phyloP scores from a whole-genome alignment of 2,113 vertebrate species.

The Phasianus colchicus region DNA sequence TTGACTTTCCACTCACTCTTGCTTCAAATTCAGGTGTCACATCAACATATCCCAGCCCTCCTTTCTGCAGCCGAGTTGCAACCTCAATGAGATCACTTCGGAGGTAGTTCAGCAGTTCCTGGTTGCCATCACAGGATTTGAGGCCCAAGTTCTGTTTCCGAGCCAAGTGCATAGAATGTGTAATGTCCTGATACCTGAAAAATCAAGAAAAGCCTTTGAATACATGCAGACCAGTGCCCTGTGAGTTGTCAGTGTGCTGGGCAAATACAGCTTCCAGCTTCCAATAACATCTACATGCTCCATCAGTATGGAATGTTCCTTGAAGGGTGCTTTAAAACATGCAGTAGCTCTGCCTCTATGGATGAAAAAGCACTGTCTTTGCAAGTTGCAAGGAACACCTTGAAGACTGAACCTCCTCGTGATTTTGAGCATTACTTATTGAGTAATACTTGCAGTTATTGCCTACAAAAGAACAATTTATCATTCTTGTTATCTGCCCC shows the following conservation, averaged over 20 bases:
- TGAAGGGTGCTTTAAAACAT: not conserved
- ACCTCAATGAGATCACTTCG: slow-evolving; percentile 95
- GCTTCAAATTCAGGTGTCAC: slow-evolving; percentile 89
- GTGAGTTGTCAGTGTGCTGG: not conserved
- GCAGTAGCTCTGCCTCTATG: not conserved
- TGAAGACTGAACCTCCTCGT: not conserved
- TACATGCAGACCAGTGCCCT: not conserved
- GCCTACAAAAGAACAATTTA: not conserved
- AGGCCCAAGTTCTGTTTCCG: slow-evolving; percentile 88
- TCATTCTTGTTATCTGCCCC: not conserved
- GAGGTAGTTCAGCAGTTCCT: slow-evolving; percentile 91
- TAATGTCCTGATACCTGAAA: slow-evolving; percentile 91
- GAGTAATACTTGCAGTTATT: not conserved
- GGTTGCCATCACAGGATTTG: slow-evolving; percentile 88
- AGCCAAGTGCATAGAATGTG: slow-evolving; percentile 91
- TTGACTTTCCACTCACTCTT: slow-evolving; percentile 77
- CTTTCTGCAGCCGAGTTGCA: slow-evolving; percentile 92
- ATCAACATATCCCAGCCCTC: slow-evolving; percentile 93
- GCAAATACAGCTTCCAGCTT: not conserved
- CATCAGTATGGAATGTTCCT: not conserved
- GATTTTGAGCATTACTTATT: not conserved
- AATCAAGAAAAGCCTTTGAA: not conserved
- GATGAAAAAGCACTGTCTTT: not conserved
- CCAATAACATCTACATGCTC: not conserved
- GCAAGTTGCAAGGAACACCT: not conserved